Base-by-base conservation (phyloP, 2,888 invertebrate species). In the Cyclophora punctaria region DNA sequence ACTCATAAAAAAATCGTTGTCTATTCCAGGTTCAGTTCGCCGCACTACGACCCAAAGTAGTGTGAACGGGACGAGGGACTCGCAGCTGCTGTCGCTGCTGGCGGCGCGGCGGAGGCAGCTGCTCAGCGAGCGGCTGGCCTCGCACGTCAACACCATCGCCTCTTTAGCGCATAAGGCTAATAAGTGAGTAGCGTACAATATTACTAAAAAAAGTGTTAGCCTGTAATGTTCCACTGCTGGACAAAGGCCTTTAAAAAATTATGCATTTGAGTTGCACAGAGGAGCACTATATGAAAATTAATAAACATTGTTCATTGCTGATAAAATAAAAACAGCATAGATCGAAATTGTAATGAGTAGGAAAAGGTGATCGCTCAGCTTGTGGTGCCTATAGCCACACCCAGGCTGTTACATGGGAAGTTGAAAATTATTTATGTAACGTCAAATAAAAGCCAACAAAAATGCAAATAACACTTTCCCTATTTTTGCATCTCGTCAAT, bases 41-140 rank as follows among this genome's bases (percentile, higher is more conserved):
- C 73, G 83, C 44, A 69, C 79, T 7, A 76, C 83, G n/a, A 76
- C 80, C 2, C 78, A 76, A 55, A 78, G 76, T 62, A 80, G 75
- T 60, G 63, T 71, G 3, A 87, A 85, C 50, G 73, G 80, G 35
- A 89, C 90, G 3, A 80, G 92, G 40, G 90, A 92, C 60, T 89
- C 90, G 44, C 91, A 90, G 58, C 77, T 92, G 50, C 83, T 90
- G 72, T 89, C 90, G 5, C 73, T 92, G 46, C 79, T 93, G 56
- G 91, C 91, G 0, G 91, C 92, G 0, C 79, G 93, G 35, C 83
- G 93, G 47, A 86, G 90, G 43, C 92, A 92, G 49, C 77, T 92
- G 47, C 83, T 92, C 48, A 85, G 82, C 7, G 90, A 90, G 35
- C 81, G 91, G 44, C 81, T 90, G 59, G 80, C 90, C 34, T 82